Conservation (phyloP, 2,888 invertebrate genomes). For the Eupithecia dodoneata region DNA sequence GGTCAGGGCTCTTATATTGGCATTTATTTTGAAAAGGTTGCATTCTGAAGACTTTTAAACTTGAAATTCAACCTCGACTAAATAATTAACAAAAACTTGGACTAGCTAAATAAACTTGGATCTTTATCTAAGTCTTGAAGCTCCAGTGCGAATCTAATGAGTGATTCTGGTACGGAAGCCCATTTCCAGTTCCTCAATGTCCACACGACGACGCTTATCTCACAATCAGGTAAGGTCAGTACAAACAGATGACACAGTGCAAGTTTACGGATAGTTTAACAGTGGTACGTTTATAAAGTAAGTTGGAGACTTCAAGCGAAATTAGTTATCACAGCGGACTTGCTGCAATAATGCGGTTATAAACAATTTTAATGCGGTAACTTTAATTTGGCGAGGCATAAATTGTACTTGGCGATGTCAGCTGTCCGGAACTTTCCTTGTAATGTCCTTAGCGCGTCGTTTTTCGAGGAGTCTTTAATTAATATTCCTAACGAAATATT, state of each 20-base stretch:
- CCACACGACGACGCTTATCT: neutral
- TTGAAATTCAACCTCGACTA: neutral
- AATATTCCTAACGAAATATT: conserved; percentile 71
- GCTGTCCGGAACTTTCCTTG: conserved; percentile 80
- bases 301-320: neutral
- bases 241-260: neutral
- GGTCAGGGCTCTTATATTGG: conserved; percentile 27
- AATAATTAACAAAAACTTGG: neutral
- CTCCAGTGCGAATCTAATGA: neutral
- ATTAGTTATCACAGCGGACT: conserved; percentile 72
- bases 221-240: neutral
- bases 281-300: conserved; percentile 5
- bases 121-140: neutral
- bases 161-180: conserved; percentile 3
- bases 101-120: neutral
- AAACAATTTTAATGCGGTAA: conserved; percentile 78
- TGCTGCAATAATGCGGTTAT: conserved; percentile 77
- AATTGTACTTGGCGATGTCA: conserved; percentile 81
- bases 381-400: conserved; percentile 78
- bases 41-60: conserved; percentile 1
- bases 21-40: neutral
- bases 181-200: conserved; percentile 13
- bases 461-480: conserved; percentile 80
- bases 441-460: conserved; percentile 79
- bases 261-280: neutral